Base-by-base conservation (phyloP, 2,888 invertebrate genomes). In the Amiota minor region DNA sequence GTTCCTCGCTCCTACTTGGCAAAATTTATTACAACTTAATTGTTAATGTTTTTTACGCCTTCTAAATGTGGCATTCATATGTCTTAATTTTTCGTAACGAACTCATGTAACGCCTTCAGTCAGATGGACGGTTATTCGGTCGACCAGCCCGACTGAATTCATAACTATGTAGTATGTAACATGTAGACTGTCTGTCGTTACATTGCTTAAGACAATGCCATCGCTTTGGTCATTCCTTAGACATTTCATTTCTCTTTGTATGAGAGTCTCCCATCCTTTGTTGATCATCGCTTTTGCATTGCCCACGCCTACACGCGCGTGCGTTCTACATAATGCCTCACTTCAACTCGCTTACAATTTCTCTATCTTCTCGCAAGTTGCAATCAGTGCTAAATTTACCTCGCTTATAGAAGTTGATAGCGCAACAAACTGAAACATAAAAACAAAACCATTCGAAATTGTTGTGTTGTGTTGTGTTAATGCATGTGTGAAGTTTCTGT, bases 1-100 rank as follows among this genome's bases (percentile, higher is more conserved):
- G 4, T 35, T 35, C 6, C 35, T 35, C 35, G 64, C 83, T 82
- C 83, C 83, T 82, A 79, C 83, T 16, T 68, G 72, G 75, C 73
- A 59, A 76, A 83, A 83, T 83, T 81, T 83, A 81, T 82, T 81
- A 78, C 83, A 80, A 78, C 78, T 84, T 83, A 84, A 83, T 84
- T 84, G 79, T 79, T 77, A 77, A 77, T 74, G 76, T 78, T 72
- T 49, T 71, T 70, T 74, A 74, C 73, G 75, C 76, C 73, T 75
- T 59, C 72, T 69, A 68, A 72, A 72, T 72, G 72, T 72, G 68
- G 47, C 72, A 56, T 75, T 71, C 75, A 75, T 77, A 81, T 80
- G 76, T 83, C 81, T 82, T 82, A 46, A 82, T 83, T 80, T 73
- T 20, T 53, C 72, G 55, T 12, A 73, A 76, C 71, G 71, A n/a